Evolutionary conservation across 1,140 invertebrate genomes (phyloP).

Genomic region (Lepidurus packardi): DNA sequence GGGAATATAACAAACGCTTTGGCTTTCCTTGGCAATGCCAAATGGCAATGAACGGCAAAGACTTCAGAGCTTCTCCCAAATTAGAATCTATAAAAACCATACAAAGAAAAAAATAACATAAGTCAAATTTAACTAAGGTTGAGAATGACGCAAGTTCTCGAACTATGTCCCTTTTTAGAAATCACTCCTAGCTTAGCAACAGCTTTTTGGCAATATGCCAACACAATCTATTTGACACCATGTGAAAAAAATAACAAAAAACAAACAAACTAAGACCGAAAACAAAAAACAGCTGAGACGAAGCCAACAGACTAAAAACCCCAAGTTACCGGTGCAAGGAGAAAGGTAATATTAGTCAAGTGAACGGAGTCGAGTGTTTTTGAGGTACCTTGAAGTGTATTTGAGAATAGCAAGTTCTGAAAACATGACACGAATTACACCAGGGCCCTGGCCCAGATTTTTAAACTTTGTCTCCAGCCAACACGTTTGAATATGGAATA

Average conservation of each 20-base stretch:
- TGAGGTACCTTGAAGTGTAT: not conserved
- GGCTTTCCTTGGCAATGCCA: not conserved
- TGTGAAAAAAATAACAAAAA: not conserved
- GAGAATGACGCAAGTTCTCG: slow-evolving; percentile 9
- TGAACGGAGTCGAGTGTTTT: not conserved
- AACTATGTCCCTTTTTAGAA: not conserved
- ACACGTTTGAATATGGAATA: too few relatives aligned
- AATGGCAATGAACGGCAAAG: slow-evolving; percentile 7
- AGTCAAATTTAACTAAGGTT: not conserved
- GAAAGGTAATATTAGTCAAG: slow-evolving; percentile 15
- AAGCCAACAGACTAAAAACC: not conserved
- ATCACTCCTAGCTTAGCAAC: not conserved
- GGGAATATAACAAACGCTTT: not conserved
- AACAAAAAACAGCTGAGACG: not conserved
- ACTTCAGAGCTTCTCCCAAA: not conserved
- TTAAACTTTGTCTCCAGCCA: not conserved
- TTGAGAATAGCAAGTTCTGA: not conserved
- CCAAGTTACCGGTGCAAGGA: not conserved
- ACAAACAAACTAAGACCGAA: not conserved
- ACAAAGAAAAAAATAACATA: not conserved
- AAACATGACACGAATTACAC: not conserved
- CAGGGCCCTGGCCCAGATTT: slow-evolving; percentile 6
- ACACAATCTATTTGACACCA: not conserved
- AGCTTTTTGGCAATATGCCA: not conserved
- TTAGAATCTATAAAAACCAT: not conserved